Base-by-base conservation (phyloP, 2,113 vertebrate genomes). In the Pogonocichla stellata region DNA sequence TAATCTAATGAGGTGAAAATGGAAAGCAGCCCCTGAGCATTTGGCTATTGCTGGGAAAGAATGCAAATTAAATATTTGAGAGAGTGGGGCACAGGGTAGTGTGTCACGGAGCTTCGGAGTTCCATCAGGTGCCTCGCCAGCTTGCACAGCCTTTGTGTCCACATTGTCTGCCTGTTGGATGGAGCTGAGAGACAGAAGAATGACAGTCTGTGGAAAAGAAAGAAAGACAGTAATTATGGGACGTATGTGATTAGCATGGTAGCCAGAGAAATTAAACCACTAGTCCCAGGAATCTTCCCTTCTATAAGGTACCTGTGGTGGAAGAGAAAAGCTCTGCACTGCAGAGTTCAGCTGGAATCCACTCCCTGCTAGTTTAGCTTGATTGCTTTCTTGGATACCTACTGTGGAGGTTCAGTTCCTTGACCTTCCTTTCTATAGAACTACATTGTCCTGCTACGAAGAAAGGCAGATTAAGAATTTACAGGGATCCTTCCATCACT, bases 201-300 rank as follows among this genome's bases (percentile, higher is more conserved):
- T 98, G 97, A 98, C 95, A 98, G 98, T 98, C 97, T 98, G 96
- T 83, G 93, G 94, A 54, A 96, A 97, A 98, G 97, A 98, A 98
- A 98, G 97, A 97, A 95, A 98, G 98, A 98, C 97, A 98, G 97
- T 98, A 98, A 98, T 98, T 98, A 98, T 45, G 97, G 96, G 97
- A 98, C 98, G 95, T 97, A 97, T 98, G 98, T 98, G 98, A 99
- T 99, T 99, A 99, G 98, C 97, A 97, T 94, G 98, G 99, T 99
- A 99, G 98, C 98, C 98, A 98, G 98, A 99, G 99, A 98, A 99
- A 99, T 98, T 98, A 99, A 98, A 98, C 98, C 98, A 98, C 97
- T 89, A 97, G 97, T 98, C 98, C 97, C 97, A 99, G 98, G 99
- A 99, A 99, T 99, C 98, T 97, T 97, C 96, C 92, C 89, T 98